phyloP scores from a whole-genome alignment of 2,888 invertebrate genomes.

The Dione juno region DNA sequence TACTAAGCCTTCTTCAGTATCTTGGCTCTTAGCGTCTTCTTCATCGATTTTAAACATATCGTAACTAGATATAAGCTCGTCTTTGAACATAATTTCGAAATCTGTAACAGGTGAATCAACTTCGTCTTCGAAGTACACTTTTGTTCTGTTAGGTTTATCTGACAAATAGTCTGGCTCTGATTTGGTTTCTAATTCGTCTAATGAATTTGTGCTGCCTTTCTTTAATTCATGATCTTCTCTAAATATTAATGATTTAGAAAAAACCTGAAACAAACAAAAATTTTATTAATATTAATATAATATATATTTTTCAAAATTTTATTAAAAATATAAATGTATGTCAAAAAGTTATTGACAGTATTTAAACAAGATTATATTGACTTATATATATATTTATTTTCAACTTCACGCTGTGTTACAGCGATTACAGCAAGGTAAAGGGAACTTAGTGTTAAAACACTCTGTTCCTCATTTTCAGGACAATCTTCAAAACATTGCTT shows the following conservation, averaged over 20 bases:
- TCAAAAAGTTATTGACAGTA: too few relatives aligned
- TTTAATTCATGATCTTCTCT: slow-evolving; percentile 75
- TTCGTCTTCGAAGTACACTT: slow-evolving; percentile 80
- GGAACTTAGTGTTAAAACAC: too few relatives aligned
- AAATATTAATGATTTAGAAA: slow-evolving; percentile 80
- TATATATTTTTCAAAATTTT: neutral
- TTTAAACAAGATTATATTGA: too few relatives aligned
- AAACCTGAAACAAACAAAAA: slow-evolving; percentile 67
- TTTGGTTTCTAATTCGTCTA: slow-evolving; percentile 76
- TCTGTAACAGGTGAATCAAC: slow-evolving; percentile 78
- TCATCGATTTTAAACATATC: slow-evolving; percentile 81
- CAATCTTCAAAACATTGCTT: too few relatives aligned
- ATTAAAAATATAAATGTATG: too few relatives aligned
- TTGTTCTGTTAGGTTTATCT: slow-evolving; percentile 74
- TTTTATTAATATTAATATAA: neutral
- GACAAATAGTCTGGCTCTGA: slow-evolving; percentile 74
- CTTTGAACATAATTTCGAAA: slow-evolving; percentile 82
- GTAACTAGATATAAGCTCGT: slow-evolving; percentile 69
- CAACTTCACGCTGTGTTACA: too few relatives aligned
- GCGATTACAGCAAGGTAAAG: too few relatives aligned
- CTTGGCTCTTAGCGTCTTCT: slow-evolving; percentile 66
- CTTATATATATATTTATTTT: too few relatives aligned
- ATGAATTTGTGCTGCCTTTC: slow-evolving; percentile 62
- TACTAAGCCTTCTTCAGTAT: slow-evolving; percentile 73
- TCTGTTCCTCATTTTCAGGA: too few relatives aligned